phyloP scores from a whole-genome alignment of 2,797 vertebrate genomes.

The Pelobates cultripes region DNA sequence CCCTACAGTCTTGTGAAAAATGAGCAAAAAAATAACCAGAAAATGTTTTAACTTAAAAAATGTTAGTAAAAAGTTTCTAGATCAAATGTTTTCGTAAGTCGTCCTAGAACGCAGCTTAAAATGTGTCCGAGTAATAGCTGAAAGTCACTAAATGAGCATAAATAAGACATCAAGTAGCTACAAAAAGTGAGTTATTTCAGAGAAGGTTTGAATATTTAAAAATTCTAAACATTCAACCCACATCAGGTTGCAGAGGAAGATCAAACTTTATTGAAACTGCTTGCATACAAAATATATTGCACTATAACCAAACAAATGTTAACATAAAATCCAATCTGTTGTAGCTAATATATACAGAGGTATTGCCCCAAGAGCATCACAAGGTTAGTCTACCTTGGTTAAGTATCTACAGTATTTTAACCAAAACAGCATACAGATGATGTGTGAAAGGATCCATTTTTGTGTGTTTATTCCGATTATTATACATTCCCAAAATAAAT shows the following conservation, averaged over 20 bases:
- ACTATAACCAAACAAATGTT: constrained; percentile 99
- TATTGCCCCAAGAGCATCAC: constrained; percentile 92
- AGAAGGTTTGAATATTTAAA: not conserved
- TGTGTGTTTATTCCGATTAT: constrained; percentile 81
- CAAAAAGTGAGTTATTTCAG: not conserved
- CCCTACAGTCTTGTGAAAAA: too few species aligned
- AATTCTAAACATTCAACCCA: constrained; percentile 72
- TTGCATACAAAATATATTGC: constrained; percentile 99
- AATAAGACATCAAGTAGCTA: not conserved
- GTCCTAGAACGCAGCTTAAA: too few species aligned
- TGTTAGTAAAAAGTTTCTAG: too few species aligned
- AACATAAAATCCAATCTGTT: constrained; percentile 95
- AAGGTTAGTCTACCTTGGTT: constrained; percentile 95
- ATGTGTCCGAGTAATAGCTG: too few species aligned
- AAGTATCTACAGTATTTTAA: constrained; percentile 93
- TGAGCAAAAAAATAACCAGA: too few species aligned
- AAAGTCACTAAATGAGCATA: not conserved
- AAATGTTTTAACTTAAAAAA: too few species aligned
- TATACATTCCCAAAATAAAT: constrained; percentile 92
- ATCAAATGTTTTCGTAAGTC: too few species aligned
- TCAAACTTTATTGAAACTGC: constrained; percentile 99
- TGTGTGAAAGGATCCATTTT: constrained; percentile 86
- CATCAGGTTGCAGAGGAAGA: constrained; percentile 88
- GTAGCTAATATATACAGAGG: constrained; percentile 96
- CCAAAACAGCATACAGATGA: constrained; percentile 83